Evolutionary conservation across 2,113 vertebrate genomes (phyloP), one percentile per base, ranked within the genome.

Genomic region (Pimephales promelas): DNA sequence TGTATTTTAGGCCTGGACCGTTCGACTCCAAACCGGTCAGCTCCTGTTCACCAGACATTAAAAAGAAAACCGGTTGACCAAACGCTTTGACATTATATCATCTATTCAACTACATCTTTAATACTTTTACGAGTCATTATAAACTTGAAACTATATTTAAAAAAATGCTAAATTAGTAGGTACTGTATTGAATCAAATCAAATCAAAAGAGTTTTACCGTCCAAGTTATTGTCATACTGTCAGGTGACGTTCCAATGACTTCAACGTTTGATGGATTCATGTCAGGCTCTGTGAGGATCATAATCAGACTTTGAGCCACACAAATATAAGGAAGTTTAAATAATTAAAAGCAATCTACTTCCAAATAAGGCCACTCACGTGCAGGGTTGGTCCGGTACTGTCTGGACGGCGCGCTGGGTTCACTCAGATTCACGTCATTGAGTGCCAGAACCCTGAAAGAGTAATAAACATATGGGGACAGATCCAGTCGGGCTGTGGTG

Each of bases 191-290:
- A 13, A 24, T 68, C 26, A 8, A 40, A 76, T 49, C 20, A 26
- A 31, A 22, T 81, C 11, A 9, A 10, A 81, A 84, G 24, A 7
- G 3, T 74, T 95, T 95, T 92, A 99, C 98, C 91, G 94, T 95
- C 98, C 98, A 99, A 0, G 95, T 95, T 90, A 99, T 97, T 84
- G 97, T 94, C 89, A 99, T 89, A 89, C 97, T 98, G 86, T 95
- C 94, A 16, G 96, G 94, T 82, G 96, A 95, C 18, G 94, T 94
- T 91, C 97, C 97, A 76, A 90, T 83, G 28, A 94, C 96, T 86
- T 95, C 90, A 75, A 98, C 93, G 43, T 91, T 84, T 26, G 92
- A 92, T 78, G 98, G 97, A 88, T 98, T 98, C 89, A 93, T 94
- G 92, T 99, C 96, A 64, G 98, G 98, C 85, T 93, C 98, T 99